Evolutionary conservation across 2,113 vertebrate species (phyloP), one percentile per base, ranked within the genome.

Genomic region (Mormyrus iriodes): DNA sequence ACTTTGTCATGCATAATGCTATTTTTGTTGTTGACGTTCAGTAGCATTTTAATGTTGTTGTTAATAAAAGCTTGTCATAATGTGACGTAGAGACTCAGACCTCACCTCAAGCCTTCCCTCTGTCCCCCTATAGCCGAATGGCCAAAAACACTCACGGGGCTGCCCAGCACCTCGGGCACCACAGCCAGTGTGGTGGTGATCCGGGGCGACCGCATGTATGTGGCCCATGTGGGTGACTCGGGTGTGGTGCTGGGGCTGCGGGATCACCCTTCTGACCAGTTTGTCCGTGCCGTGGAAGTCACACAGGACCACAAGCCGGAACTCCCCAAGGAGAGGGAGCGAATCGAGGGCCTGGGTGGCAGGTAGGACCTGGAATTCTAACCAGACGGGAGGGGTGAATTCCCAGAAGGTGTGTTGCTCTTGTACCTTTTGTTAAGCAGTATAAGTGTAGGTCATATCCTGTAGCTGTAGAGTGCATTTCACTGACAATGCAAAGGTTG

Each of bases 241-340:
- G 98, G 97, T 0, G 98, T 99, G 73, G 98, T 99, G 92, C 95
- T 99, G 27, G 98, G 98, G 44, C 96, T 98, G 86, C 96, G 97
- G 90, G 97, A 98, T 73, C 96, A 97, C 89, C 96, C 97, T 31
- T 97, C 96, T 39, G 97, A 98, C 0, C 96, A 97, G 90, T 96
- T 94, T 5, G 92, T 99, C 86, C 96, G 97, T 93, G 97, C 98
- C 0, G 96, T 99, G 91, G 98, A 99, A 93, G 96, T 99, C 89
- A 99, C 98, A 0, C 98, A 99, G 92, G 98, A 99, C 90, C 98
- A 99, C 92, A 99, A 99, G 87, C 98, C 98, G 0, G 98, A 99
- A 87, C 97, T 99, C 10, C 98, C 98, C 3, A 98, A 97, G 92
- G 98, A 99, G 92, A 97, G 97, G 92, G 96, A 99, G 91, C 95